Base-by-base conservation (phyloP, 2,888 invertebrate species). In the Heliconius hortense region DNA sequence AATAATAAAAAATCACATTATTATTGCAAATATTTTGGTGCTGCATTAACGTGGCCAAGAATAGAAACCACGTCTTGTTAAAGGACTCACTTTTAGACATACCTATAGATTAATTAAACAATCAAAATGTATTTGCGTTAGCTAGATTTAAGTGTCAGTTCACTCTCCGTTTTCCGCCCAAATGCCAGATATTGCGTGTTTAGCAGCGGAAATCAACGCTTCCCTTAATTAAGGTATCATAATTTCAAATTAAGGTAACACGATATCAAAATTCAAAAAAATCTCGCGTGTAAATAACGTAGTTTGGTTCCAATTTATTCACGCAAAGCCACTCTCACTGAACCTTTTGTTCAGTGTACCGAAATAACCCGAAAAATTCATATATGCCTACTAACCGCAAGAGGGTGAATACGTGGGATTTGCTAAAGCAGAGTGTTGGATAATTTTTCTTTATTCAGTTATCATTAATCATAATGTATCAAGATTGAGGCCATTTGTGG, bases 281-380 rank as follows among this genome's bases (percentile, higher is more conserved):
- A 11, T 11, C 28, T 28, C 4, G 13, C 31, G 53, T 69, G 18
- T 28, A 56, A 18, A 31, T n/a, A 53, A 69, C 68, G 68, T n/a
- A 13, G 4, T n/a, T 21, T 69, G 68, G 13, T 7, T 18, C 28
- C 68, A 26, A 53, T 21, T 64, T 64, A 26, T 60, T 35, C 64
- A 39, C 35, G 13, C 7, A 39, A 64, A 64, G 43, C 66, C 66
- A 66, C 39, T 53, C 31, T 56, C 4, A 56, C 21, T 31, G 5
- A 69, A 53, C 68, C 68, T 69, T 69, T 69, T 69, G 68, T 31
- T 69, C 68, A 31, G 21, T 69, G 31, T 28, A 53, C 53, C 68
- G 53, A 69, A 69, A 31, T 69, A 28, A n/a, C 53, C 68, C 31
- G 10, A 1, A 69, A 69, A 26, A 69, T 15, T 31, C 31, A 21